Percentiles rank a stretch among this genome's conserved stretches.
Conservation (phyloP, 2,888 invertebrate genomes). For the Nomada ruficornis region DNA sequence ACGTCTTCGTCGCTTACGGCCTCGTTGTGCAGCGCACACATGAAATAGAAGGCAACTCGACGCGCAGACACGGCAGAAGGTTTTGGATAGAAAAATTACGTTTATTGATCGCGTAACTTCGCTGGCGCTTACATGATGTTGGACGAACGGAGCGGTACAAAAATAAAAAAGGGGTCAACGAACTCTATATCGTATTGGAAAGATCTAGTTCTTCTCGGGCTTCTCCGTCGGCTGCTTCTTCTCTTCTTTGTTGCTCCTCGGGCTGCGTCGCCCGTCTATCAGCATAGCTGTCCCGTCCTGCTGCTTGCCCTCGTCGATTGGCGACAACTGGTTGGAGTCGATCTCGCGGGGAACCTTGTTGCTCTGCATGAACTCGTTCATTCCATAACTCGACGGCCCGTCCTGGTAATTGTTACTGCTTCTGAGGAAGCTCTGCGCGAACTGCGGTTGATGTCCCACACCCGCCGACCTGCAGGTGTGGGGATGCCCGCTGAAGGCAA, state of each 20-base stretch:
- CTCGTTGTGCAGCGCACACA: no score
- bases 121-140: background rate
- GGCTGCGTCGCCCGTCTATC: constrained; percentile 11
- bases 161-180: constrained; percentile 7
- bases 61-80: no score
- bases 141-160: constrained; percentile 19
- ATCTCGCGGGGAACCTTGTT: constrained; percentile 11
- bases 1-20: no score
- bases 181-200: background rate
- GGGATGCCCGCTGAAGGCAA: constrained; percentile 27
- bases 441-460: no score
- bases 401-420: background rate
- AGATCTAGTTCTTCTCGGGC: background rate
- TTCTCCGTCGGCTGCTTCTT: background rate
- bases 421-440: background rate
- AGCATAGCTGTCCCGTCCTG: background rate
- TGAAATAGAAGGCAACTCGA: no score
- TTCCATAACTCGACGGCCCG: background rate
- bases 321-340: background rate
- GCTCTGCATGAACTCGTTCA: background rate
- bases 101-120: no score
- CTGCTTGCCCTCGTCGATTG: background rate
- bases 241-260: constrained; percentile 22
- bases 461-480: no score
- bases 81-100: no score